Percentiles rank a stretch among this genome's conserved stretches.
phyloP scores from a whole-genome alignment of 2,888 invertebrate species.

The Spicauda simplicius region DNA sequence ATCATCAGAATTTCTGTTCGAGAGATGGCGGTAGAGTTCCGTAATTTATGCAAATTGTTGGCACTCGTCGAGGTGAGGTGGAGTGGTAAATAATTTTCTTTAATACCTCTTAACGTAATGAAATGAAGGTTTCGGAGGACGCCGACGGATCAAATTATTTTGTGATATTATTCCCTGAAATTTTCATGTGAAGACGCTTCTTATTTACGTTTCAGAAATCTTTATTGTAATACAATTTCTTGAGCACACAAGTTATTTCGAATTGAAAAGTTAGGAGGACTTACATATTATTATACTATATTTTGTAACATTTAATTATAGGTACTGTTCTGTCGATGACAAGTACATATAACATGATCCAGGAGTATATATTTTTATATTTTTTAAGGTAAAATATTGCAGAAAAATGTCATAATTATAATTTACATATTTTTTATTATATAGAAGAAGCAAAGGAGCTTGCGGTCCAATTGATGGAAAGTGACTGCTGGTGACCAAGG shows the following conservation, averaged over 20 bases:
- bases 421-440: too few relatives aligned
- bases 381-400: too few relatives aligned
- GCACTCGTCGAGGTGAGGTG: slow-evolving; percentile 56
- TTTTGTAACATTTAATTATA: too few relatives aligned
- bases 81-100: slow-evolving; percentile 72
- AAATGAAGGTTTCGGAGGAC: slow-evolving; percentile 49
- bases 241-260: neutral
- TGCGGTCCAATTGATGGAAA: too few relatives aligned
- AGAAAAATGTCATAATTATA: too few relatives aligned
- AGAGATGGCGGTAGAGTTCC: slow-evolving; percentile 59
- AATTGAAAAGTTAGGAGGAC: neutral
- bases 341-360: too few relatives aligned
- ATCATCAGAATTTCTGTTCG: slow-evolving; percentile 53
- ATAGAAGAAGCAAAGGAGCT: too few relatives aligned
- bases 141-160: slow-evolving; percentile 39
- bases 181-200: neutral
- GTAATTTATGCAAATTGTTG: slow-evolving; percentile 77
- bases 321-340: too few relatives aligned
- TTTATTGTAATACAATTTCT: neutral
- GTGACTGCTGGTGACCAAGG: too few relatives aligned
- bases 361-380: too few relatives aligned
- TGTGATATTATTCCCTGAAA: slow-evolving; percentile 17
- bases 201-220: neutral
- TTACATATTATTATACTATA: too few relatives aligned
- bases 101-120: slow-evolving; percentile 64